Percentiles rank a stretch among this genome's conserved stretches.
Evolutionary conservation across 2,888 invertebrate genomes (phyloP).

Genomic region (Habrosyne pyritoides): DNA sequence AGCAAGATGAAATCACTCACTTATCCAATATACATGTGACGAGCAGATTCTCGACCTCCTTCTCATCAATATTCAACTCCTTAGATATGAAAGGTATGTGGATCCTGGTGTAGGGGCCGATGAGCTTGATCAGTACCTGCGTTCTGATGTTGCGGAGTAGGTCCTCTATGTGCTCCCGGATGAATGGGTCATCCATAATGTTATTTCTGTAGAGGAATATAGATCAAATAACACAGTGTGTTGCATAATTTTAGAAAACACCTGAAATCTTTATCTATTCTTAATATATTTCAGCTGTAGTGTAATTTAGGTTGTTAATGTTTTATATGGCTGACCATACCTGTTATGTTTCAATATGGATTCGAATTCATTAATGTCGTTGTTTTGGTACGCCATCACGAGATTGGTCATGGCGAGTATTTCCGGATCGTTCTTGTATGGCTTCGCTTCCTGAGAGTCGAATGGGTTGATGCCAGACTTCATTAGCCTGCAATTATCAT

Average conservation of each 20-base stretch:
- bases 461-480: conserved; percentile 99
- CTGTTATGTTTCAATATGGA: conserved; percentile 95
- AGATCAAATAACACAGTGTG: conserved; percentile 41
- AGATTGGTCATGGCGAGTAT: conserved; percentile 99
- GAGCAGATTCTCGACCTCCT: conserved; percentile 97
- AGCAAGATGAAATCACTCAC: conserved; percentile 87
- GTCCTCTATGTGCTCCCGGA: conserved; percentile 99
- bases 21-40: conserved; percentile 99
- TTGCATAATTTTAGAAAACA: no score
- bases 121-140: conserved; percentile 97
- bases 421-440: conserved; percentile 99
- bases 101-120: conserved; percentile 98
- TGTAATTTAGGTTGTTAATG: no score
- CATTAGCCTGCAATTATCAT: conserved; percentile 89
- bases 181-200: conserved; percentile 99
- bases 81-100: conserved; percentile 99
- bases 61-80: conserved; percentile 95
- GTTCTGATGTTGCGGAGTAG: conserved; percentile 97
- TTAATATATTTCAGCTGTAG: no score
- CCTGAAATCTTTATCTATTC: no score
- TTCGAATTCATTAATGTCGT: conserved; percentile 99
- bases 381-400: conserved; percentile 98
- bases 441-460: conserved; percentile 99
- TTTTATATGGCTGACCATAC: no score
- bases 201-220: conserved; percentile 88